phyloP scores from a whole-genome alignment of 2,888 invertebrate genomes.

The Julus scandinavius region DNA sequence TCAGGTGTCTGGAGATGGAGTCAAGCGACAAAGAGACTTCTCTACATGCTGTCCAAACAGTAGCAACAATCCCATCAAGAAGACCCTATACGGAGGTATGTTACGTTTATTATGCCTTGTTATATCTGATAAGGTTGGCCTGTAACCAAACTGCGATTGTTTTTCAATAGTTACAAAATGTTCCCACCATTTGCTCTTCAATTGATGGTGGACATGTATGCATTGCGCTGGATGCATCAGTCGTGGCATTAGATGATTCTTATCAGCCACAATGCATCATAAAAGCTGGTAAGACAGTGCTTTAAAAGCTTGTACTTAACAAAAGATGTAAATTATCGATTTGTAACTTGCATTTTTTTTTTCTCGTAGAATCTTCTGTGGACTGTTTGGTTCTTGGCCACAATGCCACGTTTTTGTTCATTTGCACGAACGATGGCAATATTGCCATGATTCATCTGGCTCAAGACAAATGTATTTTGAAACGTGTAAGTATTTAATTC shows the following conservation, averaged over 20 bases:
- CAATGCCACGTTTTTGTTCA: background rate
- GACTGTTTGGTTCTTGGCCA: conserved; percentile 37
- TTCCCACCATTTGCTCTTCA: background rate
- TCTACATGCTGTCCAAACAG: background rate
- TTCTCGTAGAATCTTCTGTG: background rate
- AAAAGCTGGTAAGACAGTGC: background rate
- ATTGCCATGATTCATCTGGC: background rate
- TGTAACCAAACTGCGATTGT: background rate
- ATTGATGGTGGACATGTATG: background rate
- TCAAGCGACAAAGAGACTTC: background rate
- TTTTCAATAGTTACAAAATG: background rate
- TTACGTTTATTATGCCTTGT: background rate
- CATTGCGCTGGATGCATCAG: background rate
- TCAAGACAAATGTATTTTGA: conserved; percentile 24
- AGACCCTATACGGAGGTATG: background rate
- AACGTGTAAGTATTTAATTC: background rate
- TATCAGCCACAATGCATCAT: background rate
- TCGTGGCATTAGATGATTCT: background rate
- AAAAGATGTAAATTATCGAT: background rate
- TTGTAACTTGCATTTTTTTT: background rate
- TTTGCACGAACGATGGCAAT: background rate
- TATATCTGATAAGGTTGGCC: background rate
- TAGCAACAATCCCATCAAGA: background rate
- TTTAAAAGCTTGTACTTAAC: background rate
- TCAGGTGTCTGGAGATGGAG: too few relatives aligned